Evolutionary conservation across 2,797 vertebrate species (phyloP).

Genomic region (Aldrovandia affinis): DNA sequence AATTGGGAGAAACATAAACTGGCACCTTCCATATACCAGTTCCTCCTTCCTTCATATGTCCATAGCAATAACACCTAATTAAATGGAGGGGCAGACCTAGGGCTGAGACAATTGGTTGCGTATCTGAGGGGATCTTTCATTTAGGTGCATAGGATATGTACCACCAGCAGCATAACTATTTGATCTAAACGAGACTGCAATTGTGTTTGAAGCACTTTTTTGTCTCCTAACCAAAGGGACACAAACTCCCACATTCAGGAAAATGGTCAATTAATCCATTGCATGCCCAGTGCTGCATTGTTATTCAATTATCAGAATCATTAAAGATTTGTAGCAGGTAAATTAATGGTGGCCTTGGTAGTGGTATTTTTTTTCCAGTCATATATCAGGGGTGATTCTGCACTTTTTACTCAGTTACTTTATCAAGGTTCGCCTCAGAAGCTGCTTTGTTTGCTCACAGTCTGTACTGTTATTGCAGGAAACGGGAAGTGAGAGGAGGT

Average conservation of each 20-base stretch:
- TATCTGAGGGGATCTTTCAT: not conserved
- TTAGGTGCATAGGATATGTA: not conserved
- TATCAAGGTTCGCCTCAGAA: not conserved
- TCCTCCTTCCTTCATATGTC: not conserved
- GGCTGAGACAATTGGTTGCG: not conserved
- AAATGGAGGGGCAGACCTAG: not conserved
- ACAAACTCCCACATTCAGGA: not conserved
- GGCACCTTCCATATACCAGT: not conserved
- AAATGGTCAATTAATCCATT: not conserved
- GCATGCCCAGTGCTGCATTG: not conserved
- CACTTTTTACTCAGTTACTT: not conserved
- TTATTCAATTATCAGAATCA: not conserved
- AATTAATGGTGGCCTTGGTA: not conserved
- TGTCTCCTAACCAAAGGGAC: not conserved
- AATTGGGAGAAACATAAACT: not conserved
- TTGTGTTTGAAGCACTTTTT: not conserved
- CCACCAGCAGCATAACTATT: not conserved
- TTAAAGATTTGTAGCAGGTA: not conserved
- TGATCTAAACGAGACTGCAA: not conserved
- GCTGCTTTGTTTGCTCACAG: not conserved
- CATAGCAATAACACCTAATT: not conserved
- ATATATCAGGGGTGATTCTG: not conserved
- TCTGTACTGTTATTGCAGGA: slow-evolving; percentile 6
- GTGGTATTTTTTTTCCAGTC: not conserved
- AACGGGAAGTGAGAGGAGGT: slow-evolving; percentile 18